Base-by-base conservation (phyloP, 2,888 invertebrate genomes). In the Sinopyrophorus schimmeli region DNA sequence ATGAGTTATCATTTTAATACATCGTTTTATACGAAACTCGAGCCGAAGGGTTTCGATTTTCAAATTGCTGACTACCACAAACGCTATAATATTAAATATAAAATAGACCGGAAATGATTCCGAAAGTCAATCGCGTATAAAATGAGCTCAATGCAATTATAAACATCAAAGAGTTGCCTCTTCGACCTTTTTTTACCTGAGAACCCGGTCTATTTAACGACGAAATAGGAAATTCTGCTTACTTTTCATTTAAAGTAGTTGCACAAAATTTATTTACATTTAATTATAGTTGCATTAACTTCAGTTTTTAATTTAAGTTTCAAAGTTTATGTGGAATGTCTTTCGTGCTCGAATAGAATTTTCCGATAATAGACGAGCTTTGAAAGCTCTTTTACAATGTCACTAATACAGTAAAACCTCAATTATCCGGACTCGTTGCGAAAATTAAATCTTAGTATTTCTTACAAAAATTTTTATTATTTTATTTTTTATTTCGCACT, bases 1-100 rank as follows among this genome's bases (percentile, higher is more conserved):
- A 35, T 24, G 9, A 24, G 32, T 32, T 32, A 32, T 35, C 16
- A 24, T 35, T 35, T n/a, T n/a, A n/a, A n/a, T n/a, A n/a, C n/a
- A n/a, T n/a, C n/a, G n/a, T n/a, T n/a, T n/a, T n/a, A n/a, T n/a
- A n/a, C n/a, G n/a, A n/a, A n/a, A n/a, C n/a, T n/a, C n/a, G n/a
- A n/a, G n/a, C n/a, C n/a, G n/a, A n/a, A n/a, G n/a, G n/a, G n/a
- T n/a, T n/a, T n/a, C n/a, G 14, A 17, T 17, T 17, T 31, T 11
- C 10, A 10, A n/a, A 20, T 32, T 32, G 32, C 32, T 32, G 32
- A 20, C 20, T 32, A 12, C 10, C 11, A 18, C 11, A 11, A n/a
- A n/a, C n/a, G n/a, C n/a, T n/a, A n/a, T n/a, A 20, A 32, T 32
- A 20, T 20, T 32, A 20, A 32, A 20, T 20, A 32, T 32, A 6